These are phyloP conservation scores for Drosophila bocqueti DNA, from an alignment of 1,140 invertebrate species.

Conservation along the genomic window DNA sequence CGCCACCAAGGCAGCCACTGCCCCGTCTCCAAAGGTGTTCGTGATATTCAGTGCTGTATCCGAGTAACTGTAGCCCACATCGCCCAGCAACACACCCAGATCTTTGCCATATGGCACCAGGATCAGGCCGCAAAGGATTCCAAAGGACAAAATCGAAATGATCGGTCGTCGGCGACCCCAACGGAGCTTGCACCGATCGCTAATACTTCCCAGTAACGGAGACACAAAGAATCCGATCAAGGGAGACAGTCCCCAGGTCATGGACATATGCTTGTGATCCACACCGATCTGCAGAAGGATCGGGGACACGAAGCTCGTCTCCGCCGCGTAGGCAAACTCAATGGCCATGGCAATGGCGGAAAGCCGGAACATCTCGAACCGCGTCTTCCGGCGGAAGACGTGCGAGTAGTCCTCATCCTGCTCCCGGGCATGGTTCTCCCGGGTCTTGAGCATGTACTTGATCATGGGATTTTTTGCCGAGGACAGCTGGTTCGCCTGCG, in stretches of 20 bases:
- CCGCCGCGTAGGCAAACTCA: slow-evolving; percentile 94
- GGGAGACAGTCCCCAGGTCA: slow-evolving; percentile 93
- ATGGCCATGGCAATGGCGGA: slow-evolving; percentile 94
- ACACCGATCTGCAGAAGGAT: slow-evolving; percentile 92
- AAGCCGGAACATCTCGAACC: slow-evolving; percentile 89
- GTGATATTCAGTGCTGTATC: slow-evolving; percentile 24
- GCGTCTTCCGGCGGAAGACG: slow-evolving; percentile 87
- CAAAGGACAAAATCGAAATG: slow-evolving; percentile 90
- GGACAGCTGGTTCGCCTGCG: slow-evolving; percentile 59
- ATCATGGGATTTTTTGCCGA: slow-evolving; percentile 80
- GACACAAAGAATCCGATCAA: slow-evolving; percentile 92
- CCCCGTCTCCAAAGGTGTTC: slow-evolving; percentile 10
- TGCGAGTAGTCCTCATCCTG: slow-evolving; percentile 85
- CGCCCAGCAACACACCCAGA: slow-evolving; percentile 89
- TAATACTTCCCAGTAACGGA: slow-evolving; percentile 92
- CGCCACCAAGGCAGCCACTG: slow-evolving; percentile 58
- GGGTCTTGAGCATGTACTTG: slow-evolving; percentile 77
- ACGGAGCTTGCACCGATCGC: slow-evolving; percentile 90
- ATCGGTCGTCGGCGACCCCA: slow-evolving; percentile 92
- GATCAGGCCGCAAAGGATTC: slow-evolving; percentile 89
- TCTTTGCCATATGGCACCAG: slow-evolving; percentile 91
- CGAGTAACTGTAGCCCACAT: slow-evolving; percentile 78
- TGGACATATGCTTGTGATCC: slow-evolving; percentile 90
- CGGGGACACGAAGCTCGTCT: slow-evolving; percentile 94
- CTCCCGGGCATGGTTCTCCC: slow-evolving; percentile 75